Evolutionary conservation across 1,140 invertebrate genomes (phyloP).

Genomic region (Matsumurasca onukii): DNA sequence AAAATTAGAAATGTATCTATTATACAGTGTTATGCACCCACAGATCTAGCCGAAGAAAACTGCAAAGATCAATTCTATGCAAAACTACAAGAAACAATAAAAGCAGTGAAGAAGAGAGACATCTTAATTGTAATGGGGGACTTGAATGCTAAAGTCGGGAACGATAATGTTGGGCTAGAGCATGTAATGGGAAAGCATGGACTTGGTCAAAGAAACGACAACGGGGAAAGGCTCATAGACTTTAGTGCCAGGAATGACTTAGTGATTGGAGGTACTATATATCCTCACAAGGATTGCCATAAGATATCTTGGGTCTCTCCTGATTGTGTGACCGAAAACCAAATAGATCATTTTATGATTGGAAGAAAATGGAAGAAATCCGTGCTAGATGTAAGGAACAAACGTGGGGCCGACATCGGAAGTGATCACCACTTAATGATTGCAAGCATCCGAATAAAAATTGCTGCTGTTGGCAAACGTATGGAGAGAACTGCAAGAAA

Average conservation of each 20-base stretch:
- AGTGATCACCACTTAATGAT: slow-evolving; percentile 24
- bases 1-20: slow-evolving; percentile 31
- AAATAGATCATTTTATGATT: slow-evolving; percentile 12
- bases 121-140: slow-evolving; percentile 33
- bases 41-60: slow-evolving; percentile 3
- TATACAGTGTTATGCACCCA: slow-evolving; percentile 28
- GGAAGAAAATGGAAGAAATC: slow-evolving; percentile 22
- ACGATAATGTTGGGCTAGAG: slow-evolving; percentile 9
- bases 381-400: neutral
- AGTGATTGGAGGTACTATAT: neutral
- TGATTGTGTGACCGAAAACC: neutral
- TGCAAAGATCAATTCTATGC: slow-evolving; percentile 24
- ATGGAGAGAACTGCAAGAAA: neutral
- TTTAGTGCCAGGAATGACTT: slow-evolving; percentile 13
- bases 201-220: slow-evolving; percentile 27
- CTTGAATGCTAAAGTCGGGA: slow-evolving; percentile 28
- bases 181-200: slow-evolving; percentile 30
- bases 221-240: slow-evolving; percentile 22
- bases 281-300: slow-evolving; percentile 8
- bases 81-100: neutral
- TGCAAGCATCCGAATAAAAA: neutral
- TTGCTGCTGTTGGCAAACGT: neutral
- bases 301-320: neutral
- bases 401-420: neutral
- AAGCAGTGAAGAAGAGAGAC: slow-evolving; percentile 26